Conservation (phyloP, 2,888 invertebrate species). For the Eretmocerus hayati region DNA sequence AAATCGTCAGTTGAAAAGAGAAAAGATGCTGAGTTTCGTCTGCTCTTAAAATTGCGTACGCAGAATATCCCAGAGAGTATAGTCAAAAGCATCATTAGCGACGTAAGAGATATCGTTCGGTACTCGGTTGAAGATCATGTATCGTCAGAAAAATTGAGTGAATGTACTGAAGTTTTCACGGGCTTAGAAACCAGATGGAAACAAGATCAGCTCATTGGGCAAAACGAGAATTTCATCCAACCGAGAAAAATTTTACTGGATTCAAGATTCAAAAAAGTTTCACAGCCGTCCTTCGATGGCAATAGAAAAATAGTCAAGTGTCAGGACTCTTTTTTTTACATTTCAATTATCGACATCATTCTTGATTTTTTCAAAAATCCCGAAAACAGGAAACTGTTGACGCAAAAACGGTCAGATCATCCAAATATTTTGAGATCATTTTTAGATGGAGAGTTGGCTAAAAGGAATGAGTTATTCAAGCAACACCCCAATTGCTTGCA, state of each 20-base stretch:
- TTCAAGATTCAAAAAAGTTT: neutral
- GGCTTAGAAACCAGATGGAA: neutral
- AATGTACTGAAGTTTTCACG: neutral
- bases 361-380: neutral
- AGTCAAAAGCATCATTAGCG: neutral
- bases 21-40: neutral
- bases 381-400: neutral
- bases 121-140: neutral
- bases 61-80: neutral
- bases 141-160: neutral
- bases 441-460: neutral
- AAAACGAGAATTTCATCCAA: neutral
- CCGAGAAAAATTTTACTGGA: neutral
- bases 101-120: neutral
- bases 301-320: neutral
- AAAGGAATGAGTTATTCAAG: neutral
- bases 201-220: neutral
- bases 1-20: no score
- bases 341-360: neutral
- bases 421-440: neutral
- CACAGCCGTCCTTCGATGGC: neutral
- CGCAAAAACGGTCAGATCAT: neutral
- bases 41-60: neutral
- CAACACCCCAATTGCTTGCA: neutral
- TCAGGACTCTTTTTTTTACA: neutral